A percentile compares a stretch with the other conserved stretches of the same genome.
phyloP scores from a whole-genome alignment of 2,113 vertebrate genomes.

The Mugil cephalus region DNA sequence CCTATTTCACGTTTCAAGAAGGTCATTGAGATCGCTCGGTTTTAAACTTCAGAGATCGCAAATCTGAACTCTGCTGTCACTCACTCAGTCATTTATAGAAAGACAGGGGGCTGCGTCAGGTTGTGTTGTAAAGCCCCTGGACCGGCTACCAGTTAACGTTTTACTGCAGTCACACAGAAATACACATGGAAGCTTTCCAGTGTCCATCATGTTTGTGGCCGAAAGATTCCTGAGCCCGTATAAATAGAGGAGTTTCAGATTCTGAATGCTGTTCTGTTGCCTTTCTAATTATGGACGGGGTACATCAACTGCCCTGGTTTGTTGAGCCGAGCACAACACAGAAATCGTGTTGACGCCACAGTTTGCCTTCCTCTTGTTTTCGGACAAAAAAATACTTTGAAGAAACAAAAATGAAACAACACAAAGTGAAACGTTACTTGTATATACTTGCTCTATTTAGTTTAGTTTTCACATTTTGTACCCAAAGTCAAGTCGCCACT shows the following conservation, averaged over 20 bases:
- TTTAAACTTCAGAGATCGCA: slow-evolving; percentile 36
- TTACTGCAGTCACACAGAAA: slow-evolving; percentile 62
- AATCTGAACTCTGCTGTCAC: slow-evolving; percentile 49
- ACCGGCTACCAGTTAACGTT: not conserved
- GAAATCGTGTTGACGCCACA: not conserved
- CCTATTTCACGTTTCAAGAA: slow-evolving; percentile 27
- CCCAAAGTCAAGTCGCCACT: not conserved
- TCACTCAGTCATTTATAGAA: slow-evolving; percentile 48
- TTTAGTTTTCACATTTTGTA: not conserved
- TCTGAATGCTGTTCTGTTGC: slow-evolving; percentile 23
- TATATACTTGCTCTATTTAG: no score
- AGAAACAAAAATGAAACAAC: no score
- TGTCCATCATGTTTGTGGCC: slow-evolving; percentile 42
- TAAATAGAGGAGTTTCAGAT: slow-evolving; percentile 52
- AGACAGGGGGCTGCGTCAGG: slow-evolving; percentile 26
- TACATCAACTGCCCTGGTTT: slow-evolving; percentile 1
- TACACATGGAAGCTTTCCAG: slow-evolving; percentile 63
- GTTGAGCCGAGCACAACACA: not conserved
- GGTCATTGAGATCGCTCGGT: slow-evolving; percentile 22
- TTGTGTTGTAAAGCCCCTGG: slow-evolving; percentile 21
- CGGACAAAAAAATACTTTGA: no score
- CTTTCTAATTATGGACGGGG: slow-evolving; percentile 30
- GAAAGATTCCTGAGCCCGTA: slow-evolving; percentile 34
- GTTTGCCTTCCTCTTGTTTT: not conserved
- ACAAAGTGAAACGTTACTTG: no score